phyloP scores from a whole-genome alignment of 2,888 invertebrate species.

The Nysson spinosus region DNA sequence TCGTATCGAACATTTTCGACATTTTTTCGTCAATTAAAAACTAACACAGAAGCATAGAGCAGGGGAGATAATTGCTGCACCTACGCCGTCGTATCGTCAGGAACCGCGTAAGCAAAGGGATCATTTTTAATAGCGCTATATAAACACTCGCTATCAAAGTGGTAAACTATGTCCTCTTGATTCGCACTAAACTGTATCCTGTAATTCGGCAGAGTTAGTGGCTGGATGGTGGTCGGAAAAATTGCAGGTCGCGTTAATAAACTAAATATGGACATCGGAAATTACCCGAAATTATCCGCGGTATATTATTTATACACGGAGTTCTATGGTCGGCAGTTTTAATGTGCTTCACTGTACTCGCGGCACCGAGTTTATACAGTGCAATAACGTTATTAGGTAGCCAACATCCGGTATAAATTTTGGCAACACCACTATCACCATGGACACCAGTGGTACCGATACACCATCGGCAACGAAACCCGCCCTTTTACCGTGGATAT shows the following conservation, averaged over 20 bases:
- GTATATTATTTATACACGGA: slow-evolving; percentile 71
- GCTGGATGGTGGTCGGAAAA: slow-evolving; percentile 59
- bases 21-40: too few species aligned
- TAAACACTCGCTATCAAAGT: slow-evolving; percentile 17
- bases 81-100: too few species aligned
- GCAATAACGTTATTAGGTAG: slow-evolving; percentile 76
- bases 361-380: slow-evolving; percentile 69
- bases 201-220: slow-evolving; percentile 61
- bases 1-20: too few species aligned
- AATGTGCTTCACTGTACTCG: slow-evolving; percentile 62
- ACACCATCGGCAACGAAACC: slow-evolving; percentile 1
- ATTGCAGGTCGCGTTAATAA: slow-evolving; percentile 69
- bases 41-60: too few species aligned
- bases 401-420: slow-evolving; percentile 75
- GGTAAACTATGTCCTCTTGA: slow-evolving; percentile 12
- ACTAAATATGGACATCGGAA: slow-evolving; percentile 75
- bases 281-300: slow-evolving; percentile 73
- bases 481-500: slow-evolving; percentile 14
- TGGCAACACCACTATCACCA: slow-evolving; percentile 39
- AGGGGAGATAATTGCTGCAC: too few species aligned
- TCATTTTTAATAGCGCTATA: slow-evolving; percentile 41
- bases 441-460: slow-evolving; percentile 39
- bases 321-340: slow-evolving; percentile 67
- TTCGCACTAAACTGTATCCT: slow-evolving; percentile 66
- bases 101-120: background rate